phyloP scores from a whole-genome alignment of 2,113 vertebrate genomes.

The Arizona elegans region DNA sequence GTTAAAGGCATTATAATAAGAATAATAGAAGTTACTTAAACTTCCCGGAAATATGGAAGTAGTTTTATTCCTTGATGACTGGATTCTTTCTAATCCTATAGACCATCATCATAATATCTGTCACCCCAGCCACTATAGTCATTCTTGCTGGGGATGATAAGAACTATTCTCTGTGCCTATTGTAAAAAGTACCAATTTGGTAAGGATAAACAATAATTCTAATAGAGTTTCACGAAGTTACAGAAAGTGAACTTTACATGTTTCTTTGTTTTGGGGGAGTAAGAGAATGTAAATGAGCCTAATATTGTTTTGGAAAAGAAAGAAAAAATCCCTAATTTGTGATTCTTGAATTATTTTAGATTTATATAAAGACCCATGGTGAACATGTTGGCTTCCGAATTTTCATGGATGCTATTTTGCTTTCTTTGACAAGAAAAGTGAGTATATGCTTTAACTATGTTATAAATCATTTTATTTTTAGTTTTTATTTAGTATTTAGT shows the following conservation, averaged over 20 bases:
- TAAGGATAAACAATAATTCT: background rate
- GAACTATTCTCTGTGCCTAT: background rate
- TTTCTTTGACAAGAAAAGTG: slow-evolving; percentile 93
- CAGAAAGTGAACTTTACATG: background rate
- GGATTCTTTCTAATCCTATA: background rate
- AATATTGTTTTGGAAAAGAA: background rate
- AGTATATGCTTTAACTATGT: slow-evolving; percentile 40
- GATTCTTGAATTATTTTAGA: slow-evolving; percentile 67
- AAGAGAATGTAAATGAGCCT: background rate
- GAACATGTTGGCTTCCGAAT: slow-evolving; percentile 97
- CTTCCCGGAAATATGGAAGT: background rate
- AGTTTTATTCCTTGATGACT: background rate
- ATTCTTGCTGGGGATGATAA: background rate
- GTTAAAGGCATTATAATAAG: background rate
- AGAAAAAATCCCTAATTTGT: background rate
- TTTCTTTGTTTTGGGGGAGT: background rate
- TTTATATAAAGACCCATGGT: slow-evolving; percentile 90
- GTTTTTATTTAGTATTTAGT: too few species aligned
- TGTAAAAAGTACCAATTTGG: background rate
- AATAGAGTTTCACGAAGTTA: background rate
- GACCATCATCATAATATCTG: background rate
- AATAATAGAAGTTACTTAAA: background rate
- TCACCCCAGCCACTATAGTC: background rate
- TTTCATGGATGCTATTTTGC: slow-evolving; percentile 95
- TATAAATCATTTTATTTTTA: background rate